Evolutionary conservation across 2,113 vertebrate species (phyloP), one percentile per base, ranked within the genome.

Genomic region (Bettongia penicillata): DNA sequence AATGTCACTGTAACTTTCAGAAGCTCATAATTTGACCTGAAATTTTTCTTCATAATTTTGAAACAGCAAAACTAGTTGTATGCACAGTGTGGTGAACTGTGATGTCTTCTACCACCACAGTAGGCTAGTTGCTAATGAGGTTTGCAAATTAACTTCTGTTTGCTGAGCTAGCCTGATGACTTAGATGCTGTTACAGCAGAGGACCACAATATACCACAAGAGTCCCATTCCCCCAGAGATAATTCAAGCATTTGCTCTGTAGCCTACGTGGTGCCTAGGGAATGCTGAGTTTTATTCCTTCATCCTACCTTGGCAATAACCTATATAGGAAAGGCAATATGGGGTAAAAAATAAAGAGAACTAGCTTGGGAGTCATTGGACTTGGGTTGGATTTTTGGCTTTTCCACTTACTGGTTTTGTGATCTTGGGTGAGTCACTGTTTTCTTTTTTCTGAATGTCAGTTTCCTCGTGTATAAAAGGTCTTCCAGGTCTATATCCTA

Each of bases 1-100:
- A 91, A 53, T 90, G 53, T 93, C 28, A 93, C 28, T 52, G 26
- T 0, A 93, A 49, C 53, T 48, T 93, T 95, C 89, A 77, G 48
- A 95, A 52, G 89, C n/a, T 77, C 90, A 53, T 49, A 90, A 93
- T 77, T 90, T 93, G n/a, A 47, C 26, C 8, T 91, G 48, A 24
- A 43, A 9, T 91, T 91, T 51, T 12, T 52, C 89, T 53, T 31
- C 49, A 48, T 68, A 26, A 61, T 90, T 90, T 93, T 68, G 53
- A 93, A 23, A n/a, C 28, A 49, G 11, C 12, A 93, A 26, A 90
- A 90, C 49, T 53, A 91, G 51, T 90, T 37, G 51, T 28, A 25
- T n/a, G n/a, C 12, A 26, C 25, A 90, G 91, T 25, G 23, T 90
- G n/a, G 7, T 90, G 90, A 95, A 12, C 26, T 77, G 8, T 50